These are phyloP conservation scores for Meloidogyne exigua DNA, from an alignment of 1,140 invertebrate genomes.

Conservation along the genomic window DNA sequence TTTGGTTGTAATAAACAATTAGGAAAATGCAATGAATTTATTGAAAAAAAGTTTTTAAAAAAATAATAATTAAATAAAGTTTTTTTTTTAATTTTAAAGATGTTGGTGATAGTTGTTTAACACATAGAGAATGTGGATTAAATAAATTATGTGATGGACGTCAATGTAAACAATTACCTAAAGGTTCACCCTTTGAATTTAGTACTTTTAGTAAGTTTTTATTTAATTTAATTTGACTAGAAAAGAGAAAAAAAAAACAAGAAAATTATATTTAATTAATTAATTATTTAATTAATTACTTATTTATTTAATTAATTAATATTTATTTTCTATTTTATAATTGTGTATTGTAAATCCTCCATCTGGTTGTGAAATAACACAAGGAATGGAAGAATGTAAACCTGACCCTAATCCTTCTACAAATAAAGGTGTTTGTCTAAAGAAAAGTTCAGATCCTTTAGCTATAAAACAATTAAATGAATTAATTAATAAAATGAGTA, in stretches of 20 bases:
- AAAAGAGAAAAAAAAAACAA: too few relatives aligned
- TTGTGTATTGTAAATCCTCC: constrained; percentile 1
- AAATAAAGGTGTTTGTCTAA: neutral
- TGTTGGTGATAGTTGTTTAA: neutral
- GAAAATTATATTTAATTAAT: too few relatives aligned
- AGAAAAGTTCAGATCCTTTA: neutral
- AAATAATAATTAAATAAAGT: neutral
- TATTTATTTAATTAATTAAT: neutral
- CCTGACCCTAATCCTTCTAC: neutral
- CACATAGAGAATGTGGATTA: constrained; percentile 4
- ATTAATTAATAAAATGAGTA: neutral
- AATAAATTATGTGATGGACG: constrained; percentile 5
- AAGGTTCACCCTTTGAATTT: neutral
- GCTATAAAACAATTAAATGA: neutral
- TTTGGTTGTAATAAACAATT: neutral
- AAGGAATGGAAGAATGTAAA: constrained; percentile 4
- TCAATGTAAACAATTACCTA: constrained; percentile 2
- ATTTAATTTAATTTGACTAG: too few relatives aligned
- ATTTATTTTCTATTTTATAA: neutral
- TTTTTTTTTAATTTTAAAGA: neutral
- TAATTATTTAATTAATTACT: too few relatives aligned
- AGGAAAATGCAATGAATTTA: constrained; percentile 3
- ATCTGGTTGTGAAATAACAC: neutral
- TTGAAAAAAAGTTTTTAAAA: constrained; percentile 1
- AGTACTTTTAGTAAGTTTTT: neutral